phyloP scores from a whole-genome alignment of 2,888 invertebrate genomes.

The Spicauda simplicius region DNA sequence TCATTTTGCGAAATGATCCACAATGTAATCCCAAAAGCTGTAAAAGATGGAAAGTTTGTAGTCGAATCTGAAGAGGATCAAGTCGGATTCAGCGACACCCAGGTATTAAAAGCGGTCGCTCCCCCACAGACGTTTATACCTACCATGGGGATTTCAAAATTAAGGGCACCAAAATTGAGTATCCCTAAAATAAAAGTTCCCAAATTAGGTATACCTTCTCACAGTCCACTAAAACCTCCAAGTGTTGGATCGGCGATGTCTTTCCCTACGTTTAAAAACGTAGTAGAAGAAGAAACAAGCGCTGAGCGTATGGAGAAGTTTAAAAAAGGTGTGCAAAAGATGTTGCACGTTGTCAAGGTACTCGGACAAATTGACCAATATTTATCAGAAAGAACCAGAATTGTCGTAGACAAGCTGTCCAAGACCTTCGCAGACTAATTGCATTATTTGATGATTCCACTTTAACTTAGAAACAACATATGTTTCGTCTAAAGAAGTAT shows the following conservation, averaged over 20 bases:
- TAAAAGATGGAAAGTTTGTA: slow-evolving; percentile 69
- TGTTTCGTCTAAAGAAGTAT: too few relatives aligned
- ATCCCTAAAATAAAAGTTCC: slow-evolving; percentile 62
- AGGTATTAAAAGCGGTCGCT: slow-evolving; percentile 55
- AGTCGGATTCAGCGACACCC: slow-evolving; percentile 59
- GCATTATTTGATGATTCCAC: neutral
- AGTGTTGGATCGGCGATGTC: slow-evolving; percentile 58
- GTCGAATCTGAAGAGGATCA: slow-evolving; percentile 61
- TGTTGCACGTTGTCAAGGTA: slow-evolving; percentile 74
- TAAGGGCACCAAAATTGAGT: slow-evolving; percentile 58
- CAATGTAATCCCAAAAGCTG: slow-evolving; percentile 66
- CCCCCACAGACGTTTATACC: slow-evolving; percentile 69
- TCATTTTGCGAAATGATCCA: slow-evolving; percentile 73
- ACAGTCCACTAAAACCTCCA: slow-evolving; percentile 51
- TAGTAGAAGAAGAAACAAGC: slow-evolving; percentile 62
- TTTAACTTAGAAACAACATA: neutral
- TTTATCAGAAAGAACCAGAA: slow-evolving; percentile 70
- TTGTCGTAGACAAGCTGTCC: slow-evolving; percentile 70
- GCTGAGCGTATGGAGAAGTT: slow-evolving; percentile 73
- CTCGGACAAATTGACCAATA: slow-evolving; percentile 74
- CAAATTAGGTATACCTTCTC: slow-evolving; percentile 44
- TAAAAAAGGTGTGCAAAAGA: slow-evolving; percentile 74
- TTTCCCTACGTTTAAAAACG: slow-evolving; percentile 51
- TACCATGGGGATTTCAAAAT: slow-evolving; percentile 51
- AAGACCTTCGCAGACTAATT: slow-evolving; percentile 66